Conservation (phyloP, 2,113 vertebrate genomes). For the Lanius collurio region DNA sequence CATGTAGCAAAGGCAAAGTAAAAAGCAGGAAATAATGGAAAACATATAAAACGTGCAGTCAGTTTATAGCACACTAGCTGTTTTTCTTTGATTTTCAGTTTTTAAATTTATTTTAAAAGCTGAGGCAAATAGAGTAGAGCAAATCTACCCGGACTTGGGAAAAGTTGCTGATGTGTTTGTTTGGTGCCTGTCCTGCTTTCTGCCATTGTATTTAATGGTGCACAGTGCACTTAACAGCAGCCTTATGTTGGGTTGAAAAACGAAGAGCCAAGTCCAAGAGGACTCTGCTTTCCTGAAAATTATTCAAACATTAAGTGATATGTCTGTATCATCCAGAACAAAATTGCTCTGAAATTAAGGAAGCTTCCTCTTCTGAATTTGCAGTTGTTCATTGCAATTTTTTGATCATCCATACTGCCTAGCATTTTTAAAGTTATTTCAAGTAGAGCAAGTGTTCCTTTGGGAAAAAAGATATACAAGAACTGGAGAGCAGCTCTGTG, state of each 20-base stretch:
- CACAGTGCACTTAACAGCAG: background rate
- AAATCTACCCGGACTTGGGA: background rate
- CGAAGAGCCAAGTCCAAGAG: background rate
- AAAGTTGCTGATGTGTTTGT: background rate
- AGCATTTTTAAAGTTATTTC: background rate
- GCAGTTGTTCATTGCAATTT: background rate
- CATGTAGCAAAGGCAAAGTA: background rate
- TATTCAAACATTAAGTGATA: background rate
- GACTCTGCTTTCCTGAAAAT: background rate
- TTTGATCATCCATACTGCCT: background rate
- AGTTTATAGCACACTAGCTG: background rate
- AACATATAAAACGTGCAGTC: background rate
- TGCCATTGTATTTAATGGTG: background rate
- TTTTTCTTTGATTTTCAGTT: background rate
- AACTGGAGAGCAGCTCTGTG: background rate
- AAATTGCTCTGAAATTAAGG: background rate
- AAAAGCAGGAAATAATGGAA: background rate
- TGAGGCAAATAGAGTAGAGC: background rate
- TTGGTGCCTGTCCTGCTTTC: background rate
- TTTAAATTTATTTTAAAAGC: background rate
- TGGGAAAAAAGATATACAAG: background rate
- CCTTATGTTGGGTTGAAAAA: background rate
- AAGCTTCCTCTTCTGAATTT: background rate
- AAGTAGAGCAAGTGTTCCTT: background rate
- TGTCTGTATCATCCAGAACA: background rate